Evolutionary conservation across 2,888 invertebrate species (phyloP).

Genomic region (Himalopsyche anomala): DNA sequence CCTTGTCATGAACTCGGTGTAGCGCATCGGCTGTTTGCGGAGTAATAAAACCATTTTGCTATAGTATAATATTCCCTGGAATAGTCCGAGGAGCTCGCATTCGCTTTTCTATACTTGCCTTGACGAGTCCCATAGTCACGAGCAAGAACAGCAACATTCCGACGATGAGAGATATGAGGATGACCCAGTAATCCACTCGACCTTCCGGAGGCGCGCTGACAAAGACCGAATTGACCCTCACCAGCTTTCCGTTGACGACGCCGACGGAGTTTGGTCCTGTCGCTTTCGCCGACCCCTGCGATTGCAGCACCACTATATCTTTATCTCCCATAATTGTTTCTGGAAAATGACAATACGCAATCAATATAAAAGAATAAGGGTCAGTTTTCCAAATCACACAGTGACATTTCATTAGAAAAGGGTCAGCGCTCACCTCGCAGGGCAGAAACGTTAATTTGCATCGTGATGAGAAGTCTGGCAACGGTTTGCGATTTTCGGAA

Average conservation of each 20-base stretch:
- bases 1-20: no score
- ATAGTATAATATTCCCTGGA: not conserved
- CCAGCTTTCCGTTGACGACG: conserved; percentile 66
- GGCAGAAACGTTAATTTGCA: conserved; percentile 68
- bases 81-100: not conserved
- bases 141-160: conserved; percentile 68
- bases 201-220: conserved; percentile 68
- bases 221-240: conserved; percentile 69
- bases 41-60: no score
- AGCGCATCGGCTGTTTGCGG: no score
- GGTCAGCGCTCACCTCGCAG: conserved; percentile 68
- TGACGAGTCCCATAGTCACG: conserved; percentile 67
- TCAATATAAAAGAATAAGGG: not conserved
- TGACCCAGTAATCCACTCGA: conserved; percentile 68
- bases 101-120: conserved; percentile 47
- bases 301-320: conserved; percentile 70
- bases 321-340: conserved; percentile 65
- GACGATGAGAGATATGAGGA: conserved; percentile 68
- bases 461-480: conserved; percentile 69
- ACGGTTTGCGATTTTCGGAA: conserved; percentile 68
- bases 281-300: conserved; percentile 68
- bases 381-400: not conserved
- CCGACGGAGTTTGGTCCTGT: conserved; percentile 27
- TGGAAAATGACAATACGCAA: not conserved
- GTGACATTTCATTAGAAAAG: not conserved